phyloP scores from a whole-genome alignment of 2,113 vertebrate genomes.

The Xenus cinereus region DNA sequence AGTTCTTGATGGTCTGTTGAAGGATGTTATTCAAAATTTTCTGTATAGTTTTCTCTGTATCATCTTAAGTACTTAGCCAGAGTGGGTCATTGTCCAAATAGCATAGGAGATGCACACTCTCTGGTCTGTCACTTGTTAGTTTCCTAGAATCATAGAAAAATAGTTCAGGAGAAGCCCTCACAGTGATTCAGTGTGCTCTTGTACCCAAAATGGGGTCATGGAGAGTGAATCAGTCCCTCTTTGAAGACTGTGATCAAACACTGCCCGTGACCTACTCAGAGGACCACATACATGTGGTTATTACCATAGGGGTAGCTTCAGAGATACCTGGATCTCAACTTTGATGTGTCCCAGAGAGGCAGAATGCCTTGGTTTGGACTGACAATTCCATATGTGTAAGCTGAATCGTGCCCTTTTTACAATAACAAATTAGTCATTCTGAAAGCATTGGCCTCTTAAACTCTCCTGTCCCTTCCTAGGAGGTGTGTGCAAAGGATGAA shows the following conservation, averaged over 20 bases:
- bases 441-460: constrained; percentile 7
- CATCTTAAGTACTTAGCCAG: not conserved
- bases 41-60: not conserved
- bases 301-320: not conserved
- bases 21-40: not conserved
- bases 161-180: not conserved
- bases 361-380: not conserved
- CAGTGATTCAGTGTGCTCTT: not conserved
- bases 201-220: not conserved
- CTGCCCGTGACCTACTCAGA: not conserved
- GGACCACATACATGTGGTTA: not conserved
- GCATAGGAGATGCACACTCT: not conserved
- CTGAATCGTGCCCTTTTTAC: not conserved
- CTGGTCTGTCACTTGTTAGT: not conserved
- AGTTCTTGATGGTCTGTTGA: not conserved
- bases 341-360: not conserved
- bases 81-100: not conserved
- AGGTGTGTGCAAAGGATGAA: not conserved
- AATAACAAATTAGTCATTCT: not conserved
- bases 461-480: not conserved
- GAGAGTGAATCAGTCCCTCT: not conserved
- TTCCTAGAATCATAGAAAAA: not conserved
- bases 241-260: not conserved
- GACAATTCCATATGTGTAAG: not conserved
- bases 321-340: not conserved